These are phyloP conservation scores for Drosophila tropicalis DNA, from an alignment of 1,140 invertebrate species.

Conservation along the genomic window DNA sequence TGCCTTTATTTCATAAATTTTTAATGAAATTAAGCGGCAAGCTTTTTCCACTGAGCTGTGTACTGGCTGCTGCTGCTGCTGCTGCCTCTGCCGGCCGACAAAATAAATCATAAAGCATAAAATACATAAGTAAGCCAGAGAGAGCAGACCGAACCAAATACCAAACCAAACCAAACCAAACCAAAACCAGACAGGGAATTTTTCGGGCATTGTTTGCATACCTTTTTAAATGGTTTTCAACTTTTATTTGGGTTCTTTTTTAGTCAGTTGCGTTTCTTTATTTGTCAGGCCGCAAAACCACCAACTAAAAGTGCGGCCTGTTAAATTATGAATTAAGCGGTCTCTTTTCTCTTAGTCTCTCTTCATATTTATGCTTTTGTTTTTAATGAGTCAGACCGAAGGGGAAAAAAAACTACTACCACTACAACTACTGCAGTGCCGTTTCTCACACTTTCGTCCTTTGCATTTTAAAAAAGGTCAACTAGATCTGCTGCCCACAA, in stretches of 20 bases:
- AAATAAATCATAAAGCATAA: constrained; percentile 78
- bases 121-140: constrained; percentile 72
- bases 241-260: constrained; percentile 22
- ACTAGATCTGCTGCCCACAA: constrained; percentile 38
- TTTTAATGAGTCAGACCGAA: constrained; percentile 60
- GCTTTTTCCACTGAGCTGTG: constrained; percentile 65
- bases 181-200: constrained; percentile 21
- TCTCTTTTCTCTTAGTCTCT: constrained; percentile 42
- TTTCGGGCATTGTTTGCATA: constrained; percentile 68
- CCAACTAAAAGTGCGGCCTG: constrained; percentile 73
- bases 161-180: constrained; percentile 13
- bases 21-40: constrained; percentile 81
- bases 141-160: constrained; percentile 28
- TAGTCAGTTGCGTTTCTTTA: constrained; percentile 33
- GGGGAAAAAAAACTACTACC: constrained; percentile 6
- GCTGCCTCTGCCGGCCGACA: constrained; percentile 38
- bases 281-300: constrained; percentile 46
- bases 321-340: constrained; percentile 78
- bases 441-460: background rate
- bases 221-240: constrained; percentile 76
- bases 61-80: constrained; percentile 26
- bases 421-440: constrained; percentile 25
- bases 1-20: constrained; percentile 81
- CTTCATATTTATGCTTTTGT: constrained; percentile 50
- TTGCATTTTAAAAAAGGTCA: constrained; percentile 67